phyloP scores from a whole-genome alignment of 2,797 vertebrate genomes.

The Pogoniulus pusillus region DNA sequence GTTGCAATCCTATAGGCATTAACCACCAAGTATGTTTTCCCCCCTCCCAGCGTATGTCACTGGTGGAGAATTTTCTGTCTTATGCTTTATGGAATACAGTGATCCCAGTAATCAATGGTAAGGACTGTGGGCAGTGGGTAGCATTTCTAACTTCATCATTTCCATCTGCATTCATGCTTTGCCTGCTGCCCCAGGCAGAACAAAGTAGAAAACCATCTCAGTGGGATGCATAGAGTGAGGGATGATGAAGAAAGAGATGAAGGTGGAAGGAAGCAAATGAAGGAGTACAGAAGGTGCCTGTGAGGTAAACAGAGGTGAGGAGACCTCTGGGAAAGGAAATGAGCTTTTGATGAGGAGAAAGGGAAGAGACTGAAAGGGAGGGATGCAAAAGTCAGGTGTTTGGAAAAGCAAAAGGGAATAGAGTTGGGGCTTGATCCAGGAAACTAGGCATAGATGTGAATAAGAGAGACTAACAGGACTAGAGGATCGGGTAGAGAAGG shows the following conservation, averaged over 20 bases:
- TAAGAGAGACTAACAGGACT: neutral
- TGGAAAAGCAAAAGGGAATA: neutral
- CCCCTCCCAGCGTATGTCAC: slow-evolving; percentile 37
- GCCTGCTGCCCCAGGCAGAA: neutral
- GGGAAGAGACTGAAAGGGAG: neutral
- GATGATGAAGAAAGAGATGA: neutral
- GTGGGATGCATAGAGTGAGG: neutral
- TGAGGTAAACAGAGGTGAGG: neutral
- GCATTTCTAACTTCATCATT: neutral
- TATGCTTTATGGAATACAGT: slow-evolving; percentile 54
- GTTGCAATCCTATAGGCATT: neutral
- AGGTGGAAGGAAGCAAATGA: neutral
- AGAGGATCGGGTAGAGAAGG: neutral
- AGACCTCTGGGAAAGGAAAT: neutral
- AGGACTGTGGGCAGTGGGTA: neutral
- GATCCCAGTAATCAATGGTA: slow-evolving; percentile 68
- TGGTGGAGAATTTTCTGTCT: slow-evolving; percentile 66
- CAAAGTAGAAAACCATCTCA: neutral
- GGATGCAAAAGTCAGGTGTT: neutral
- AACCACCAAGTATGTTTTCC: neutral
- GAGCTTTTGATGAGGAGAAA: neutral
- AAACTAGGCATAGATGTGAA: neutral
- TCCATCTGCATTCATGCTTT: neutral
- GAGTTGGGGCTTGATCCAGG: neutral
- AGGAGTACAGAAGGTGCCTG: neutral